Base-by-base conservation (phyloP, 2,113 vertebrate species). In the Origma solitaria region DNA sequence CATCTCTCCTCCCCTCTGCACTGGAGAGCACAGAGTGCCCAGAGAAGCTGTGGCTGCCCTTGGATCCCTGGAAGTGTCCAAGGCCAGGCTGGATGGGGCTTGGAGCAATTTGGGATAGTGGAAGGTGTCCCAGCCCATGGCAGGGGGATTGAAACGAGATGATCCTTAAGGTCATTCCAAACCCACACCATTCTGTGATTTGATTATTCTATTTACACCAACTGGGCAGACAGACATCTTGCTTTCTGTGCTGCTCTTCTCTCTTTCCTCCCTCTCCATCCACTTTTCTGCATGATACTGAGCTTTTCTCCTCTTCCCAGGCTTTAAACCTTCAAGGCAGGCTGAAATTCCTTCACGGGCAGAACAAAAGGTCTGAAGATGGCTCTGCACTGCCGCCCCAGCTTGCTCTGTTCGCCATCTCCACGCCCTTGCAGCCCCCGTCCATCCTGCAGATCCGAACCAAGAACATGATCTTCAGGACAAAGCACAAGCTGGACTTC, bases 401-500 rank as follows among this genome's bases (percentile, higher is more conserved):
- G 96, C 97, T 98, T 0, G 97, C 98, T 31, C 97, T 98, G 16
- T 98, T 98, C 0, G 96, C 98, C 61, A 97, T 98, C 60, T 98
- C 98, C 16, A 98, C 98, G 1, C 98, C 98, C 7, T 93, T 98
- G 76, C 98, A 98, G 88, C 95, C 97, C 10, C 97, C 97, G 0
- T 97, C 98, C 91, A 97, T 98, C 87, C 94, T 98, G 93, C 98
- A 98, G 95, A 97, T 98, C 92, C 89, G 92, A 83, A 98, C 97
- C 88, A 98, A 97, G 96, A 98, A 97, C 94, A 97, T 97, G 97
- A 98, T 98, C 96, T 98, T 98, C 94, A 97, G 98, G 72, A 98
- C 98, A 0, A 98, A 98, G 93, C 98, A 98, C 96, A 98, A 98
- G 92, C 97, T 98, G 94, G 98, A 98, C 94, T 98, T 98, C 90